A percentile compares a stretch with the other conserved stretches of the same genome.
Conservation (phyloP, 2,113 vertebrate species). For the Callocephalon fimbriatum region DNA sequence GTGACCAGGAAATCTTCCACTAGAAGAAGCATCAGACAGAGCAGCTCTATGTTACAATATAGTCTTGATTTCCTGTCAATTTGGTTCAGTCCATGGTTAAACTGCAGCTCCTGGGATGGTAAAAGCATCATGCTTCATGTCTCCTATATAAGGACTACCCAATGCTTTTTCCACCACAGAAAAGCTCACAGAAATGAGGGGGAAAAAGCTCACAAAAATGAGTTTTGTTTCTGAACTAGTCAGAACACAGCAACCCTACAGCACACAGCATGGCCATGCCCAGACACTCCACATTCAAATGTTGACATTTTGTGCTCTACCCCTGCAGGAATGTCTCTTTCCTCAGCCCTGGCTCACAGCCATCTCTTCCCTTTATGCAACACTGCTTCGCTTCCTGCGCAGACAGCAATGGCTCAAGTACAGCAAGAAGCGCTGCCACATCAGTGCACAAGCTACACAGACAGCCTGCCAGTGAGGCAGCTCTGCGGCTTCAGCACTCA, state of each 20-base stretch:
- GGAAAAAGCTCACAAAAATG: fast-evolving
- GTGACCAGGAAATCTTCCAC: background rate
- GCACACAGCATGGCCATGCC: background rate
- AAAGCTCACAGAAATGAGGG: background rate
- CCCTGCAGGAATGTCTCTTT: background rate
- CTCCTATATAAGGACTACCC: background rate
- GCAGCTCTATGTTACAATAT: background rate
- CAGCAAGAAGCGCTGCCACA: background rate
- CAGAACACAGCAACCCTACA: background rate
- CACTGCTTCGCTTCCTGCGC: background rate
- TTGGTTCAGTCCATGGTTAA: background rate
- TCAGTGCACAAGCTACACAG: background rate
- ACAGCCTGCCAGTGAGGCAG: too few relatives aligned
- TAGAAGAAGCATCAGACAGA: fast-evolving
- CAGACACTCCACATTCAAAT: background rate
- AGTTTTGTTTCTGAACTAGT: background rate
- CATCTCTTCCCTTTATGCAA: background rate
- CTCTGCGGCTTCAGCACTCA: background rate
- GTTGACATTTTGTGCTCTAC: background rate
- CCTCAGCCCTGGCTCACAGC: background rate
- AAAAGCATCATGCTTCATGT: background rate
- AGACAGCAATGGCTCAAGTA: fast-evolving
- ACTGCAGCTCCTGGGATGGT: background rate
- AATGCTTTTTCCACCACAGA: background rate
- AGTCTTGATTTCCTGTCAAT: background rate